Evolutionary conservation across 2,797 vertebrate species (phyloP).

Genomic region (Gallirallus australis): DNA sequence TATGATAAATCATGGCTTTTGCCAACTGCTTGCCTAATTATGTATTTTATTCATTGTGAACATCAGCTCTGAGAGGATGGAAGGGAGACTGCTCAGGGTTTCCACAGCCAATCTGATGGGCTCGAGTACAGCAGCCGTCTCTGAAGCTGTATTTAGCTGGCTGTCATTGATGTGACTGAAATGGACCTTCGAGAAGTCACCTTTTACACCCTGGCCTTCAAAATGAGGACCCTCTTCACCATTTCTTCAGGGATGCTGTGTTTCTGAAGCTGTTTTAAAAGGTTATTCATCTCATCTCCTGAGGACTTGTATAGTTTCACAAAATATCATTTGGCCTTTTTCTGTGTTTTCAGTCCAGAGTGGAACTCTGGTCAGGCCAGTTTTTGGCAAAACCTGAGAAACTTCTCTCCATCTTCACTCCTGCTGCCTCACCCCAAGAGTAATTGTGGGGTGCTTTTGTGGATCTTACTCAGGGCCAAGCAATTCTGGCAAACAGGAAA

Average conservation of each 20-base stretch:
- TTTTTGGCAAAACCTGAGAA: neutral
- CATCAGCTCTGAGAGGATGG: neutral
- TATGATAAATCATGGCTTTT: conserved; percentile 36
- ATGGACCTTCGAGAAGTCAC: neutral
- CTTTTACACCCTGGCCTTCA: neutral
- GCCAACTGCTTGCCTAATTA: conserved; percentile 52
- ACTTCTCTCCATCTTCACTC: neutral
- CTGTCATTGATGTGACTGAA: neutral
- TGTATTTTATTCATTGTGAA: conserved; percentile 40
- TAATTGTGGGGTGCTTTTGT: neutral
- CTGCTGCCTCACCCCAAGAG: neutral
- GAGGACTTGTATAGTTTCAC: neutral
- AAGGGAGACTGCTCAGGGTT: neutral
- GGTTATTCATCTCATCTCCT: neutral
- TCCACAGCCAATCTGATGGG: conserved; percentile 52
- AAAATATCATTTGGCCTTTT: neutral
- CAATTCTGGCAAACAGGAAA: neutral
- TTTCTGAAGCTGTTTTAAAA: neutral
- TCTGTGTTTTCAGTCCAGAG: neutral
- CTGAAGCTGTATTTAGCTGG: conserved; percentile 27
- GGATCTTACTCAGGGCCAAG: neutral
- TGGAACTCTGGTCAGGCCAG: neutral
- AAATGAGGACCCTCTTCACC: neutral
- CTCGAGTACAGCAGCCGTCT: neutral
- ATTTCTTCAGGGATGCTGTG: neutral